Conservation (phyloP, 2,888 invertebrate species). For the Trimorus sp. region DNA sequence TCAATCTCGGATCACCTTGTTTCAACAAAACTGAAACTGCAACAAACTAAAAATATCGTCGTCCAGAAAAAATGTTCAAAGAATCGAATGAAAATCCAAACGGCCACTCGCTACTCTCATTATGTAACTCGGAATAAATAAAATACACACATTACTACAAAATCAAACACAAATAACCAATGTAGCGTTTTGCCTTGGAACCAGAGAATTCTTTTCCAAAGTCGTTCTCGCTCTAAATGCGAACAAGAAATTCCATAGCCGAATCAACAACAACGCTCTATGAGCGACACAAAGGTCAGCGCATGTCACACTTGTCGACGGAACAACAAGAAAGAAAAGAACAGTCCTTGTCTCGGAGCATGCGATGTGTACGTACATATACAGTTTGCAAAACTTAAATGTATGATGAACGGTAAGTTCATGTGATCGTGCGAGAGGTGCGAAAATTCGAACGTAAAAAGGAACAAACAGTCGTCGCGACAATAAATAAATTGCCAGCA, state of each 20-base stretch:
- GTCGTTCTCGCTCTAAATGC: constrained; percentile 19
- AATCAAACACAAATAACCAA: constrained; percentile 18
- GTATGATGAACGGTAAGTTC: constrained; percentile 20
- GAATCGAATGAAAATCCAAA: no score
- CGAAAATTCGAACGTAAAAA: constrained; percentile 35
- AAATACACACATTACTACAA: neutral
- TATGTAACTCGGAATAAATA: no score
- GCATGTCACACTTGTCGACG: constrained; percentile 1
- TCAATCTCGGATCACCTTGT: no score
- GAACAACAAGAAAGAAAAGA: constrained; percentile 6
- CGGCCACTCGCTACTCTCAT: no score
- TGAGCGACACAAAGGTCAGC: constrained; percentile 28
- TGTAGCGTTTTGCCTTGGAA: constrained; percentile 23
- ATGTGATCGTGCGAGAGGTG: constrained; percentile 56
- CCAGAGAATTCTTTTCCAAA: constrained; percentile 33
- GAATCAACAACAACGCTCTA: constrained; percentile 11
- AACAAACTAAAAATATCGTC: no score
- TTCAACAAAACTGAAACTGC: no score
- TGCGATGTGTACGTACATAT: constrained; percentile 15
- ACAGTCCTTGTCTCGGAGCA: constrained; percentile 25
- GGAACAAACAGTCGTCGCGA: constrained; percentile 12
- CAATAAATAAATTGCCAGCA: constrained; percentile 39
- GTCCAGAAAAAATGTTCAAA: no score
- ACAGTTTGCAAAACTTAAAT: constrained; percentile 17
- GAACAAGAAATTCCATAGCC: constrained; percentile 12